Percentiles rank a stretch among this genome's conserved stretches.
phyloP scores from a whole-genome alignment of 2,888 invertebrate genomes.

The Dasysyrphus tricinctus region DNA sequence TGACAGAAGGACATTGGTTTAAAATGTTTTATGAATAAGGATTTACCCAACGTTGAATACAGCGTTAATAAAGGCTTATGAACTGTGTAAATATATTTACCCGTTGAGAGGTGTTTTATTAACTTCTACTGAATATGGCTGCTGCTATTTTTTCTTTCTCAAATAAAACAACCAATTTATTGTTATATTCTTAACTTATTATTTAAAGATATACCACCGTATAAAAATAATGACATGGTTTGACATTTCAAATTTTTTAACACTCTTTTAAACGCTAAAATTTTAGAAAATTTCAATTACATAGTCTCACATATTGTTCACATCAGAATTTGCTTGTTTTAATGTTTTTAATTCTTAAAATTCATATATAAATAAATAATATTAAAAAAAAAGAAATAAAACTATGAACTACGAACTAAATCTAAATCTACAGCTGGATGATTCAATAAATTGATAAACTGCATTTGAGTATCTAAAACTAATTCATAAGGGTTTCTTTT shows the following conservation, averaged over 20 bases:
- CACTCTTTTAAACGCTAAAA: conserved; percentile 53
- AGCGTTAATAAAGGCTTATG: no score
- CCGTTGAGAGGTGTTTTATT: no score
- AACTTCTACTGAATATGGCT: no score
- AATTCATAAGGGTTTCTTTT: conserved; percentile 36
- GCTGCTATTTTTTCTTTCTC: neutral
- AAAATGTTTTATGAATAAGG: no score
- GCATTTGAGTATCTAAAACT: conserved; percentile 52
- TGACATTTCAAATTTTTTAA: conserved; percentile 53
- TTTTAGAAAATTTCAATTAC: conserved; percentile 55
- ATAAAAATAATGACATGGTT: conserved; percentile 71
- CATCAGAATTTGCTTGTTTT: conserved; percentile 38
- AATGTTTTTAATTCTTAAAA: conserved; percentile 36
- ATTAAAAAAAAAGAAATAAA: conserved; percentile 32
- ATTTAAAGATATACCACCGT: conserved; percentile 58
- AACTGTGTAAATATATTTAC: no score
- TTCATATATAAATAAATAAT: conserved; percentile 25
- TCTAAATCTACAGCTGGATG: conserved; percentile 48
- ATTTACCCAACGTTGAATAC: no score
- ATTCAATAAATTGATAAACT: conserved; percentile 50
- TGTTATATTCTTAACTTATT: conserved; percentile 15
- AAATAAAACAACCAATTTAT: conserved; percentile 31
- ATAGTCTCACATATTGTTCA: conserved; percentile 72
- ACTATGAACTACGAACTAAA: conserved; percentile 33
- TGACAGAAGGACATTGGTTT: no score